A percentile compares a stretch with the other conserved stretches of the same genome.
phyloP scores from a whole-genome alignment of 2,797 vertebrate species.

The Muscicapa striata region DNA sequence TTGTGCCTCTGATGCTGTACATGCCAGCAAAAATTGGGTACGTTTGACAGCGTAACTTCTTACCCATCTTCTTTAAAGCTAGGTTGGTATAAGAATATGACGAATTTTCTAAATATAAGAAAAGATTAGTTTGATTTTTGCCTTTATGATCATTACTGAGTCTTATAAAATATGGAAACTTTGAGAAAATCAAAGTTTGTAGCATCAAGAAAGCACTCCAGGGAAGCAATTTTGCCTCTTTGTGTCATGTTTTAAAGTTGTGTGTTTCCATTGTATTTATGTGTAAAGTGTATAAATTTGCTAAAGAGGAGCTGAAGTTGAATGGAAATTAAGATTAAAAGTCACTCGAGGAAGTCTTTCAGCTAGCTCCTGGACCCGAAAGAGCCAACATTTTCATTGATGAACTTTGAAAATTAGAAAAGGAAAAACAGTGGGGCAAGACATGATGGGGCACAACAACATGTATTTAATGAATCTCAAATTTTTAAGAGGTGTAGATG shows the following conservation, averaged over 20 bases:
- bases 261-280: neutral
- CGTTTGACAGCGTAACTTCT: neutral
- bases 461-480: neutral
- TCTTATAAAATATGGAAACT: neutral
- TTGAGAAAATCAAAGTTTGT: neutral
- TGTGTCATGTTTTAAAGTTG: neutral
- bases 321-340: neutral
- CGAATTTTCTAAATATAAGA: neutral
- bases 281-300: neutral
- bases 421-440: accelerated
- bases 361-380: neutral
- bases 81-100: neutral
- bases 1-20: constrained; percentile 96
- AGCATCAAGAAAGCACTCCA: neutral
- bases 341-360: neutral
- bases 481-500: neutral
- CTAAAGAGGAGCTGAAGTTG: neutral
- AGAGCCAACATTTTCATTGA: neutral
- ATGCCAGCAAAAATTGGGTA: constrained; percentile 98
- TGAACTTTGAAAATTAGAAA: neutral
- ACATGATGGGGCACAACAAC: neutral
- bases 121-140: neutral
- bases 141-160: neutral
- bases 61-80: neutral
- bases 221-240: neutral